phyloP scores from a whole-genome alignment of 2,888 invertebrate genomes.

The Dorcus parallelipipedus region DNA sequence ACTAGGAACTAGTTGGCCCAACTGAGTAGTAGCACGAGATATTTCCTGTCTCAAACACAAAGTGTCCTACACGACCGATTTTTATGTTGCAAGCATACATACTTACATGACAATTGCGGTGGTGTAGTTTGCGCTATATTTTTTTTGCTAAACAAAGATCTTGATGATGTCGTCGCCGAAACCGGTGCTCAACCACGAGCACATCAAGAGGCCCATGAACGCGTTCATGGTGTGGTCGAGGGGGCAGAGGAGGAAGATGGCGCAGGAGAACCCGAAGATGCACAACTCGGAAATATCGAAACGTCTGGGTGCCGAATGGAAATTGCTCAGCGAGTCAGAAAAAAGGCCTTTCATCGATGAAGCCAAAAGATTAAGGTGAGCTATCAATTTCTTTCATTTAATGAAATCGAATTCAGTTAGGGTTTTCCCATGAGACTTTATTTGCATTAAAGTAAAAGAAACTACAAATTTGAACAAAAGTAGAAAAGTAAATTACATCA shows the following conservation, averaged over 20 bases:
- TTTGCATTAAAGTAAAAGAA: no score
- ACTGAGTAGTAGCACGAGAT: constrained; percentile 7
- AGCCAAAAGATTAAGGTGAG: constrained; percentile 81
- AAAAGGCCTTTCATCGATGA: constrained; percentile 89
- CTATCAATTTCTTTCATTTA: not conserved
- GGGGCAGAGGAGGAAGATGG: constrained; percentile 86
- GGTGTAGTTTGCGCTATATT: not conserved
- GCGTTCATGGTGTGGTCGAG: constrained; percentile 89
- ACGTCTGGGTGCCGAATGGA: constrained; percentile 84
- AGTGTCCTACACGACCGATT: no score
- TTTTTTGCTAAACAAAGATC: not conserved
- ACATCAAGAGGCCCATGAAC: constrained; percentile 78
- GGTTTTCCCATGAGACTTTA: no score
- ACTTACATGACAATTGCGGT: no score
- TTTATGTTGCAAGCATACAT: no score
- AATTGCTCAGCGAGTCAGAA: constrained; percentile 78
- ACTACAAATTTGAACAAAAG: no score
- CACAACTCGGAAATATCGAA: constrained; percentile 91
- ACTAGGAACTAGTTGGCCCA: constrained; percentile 26
- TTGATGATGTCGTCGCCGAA: constrained; percentile 32
- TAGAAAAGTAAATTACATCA: no score
- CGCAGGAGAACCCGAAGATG: constrained; percentile 92
- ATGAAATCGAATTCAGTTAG: not conserved
- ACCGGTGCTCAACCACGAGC: constrained; percentile 50
- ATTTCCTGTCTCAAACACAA: no score